Base-by-base conservation (phyloP, 2,888 invertebrate species). In the Ceratothoa steindachneri region DNA sequence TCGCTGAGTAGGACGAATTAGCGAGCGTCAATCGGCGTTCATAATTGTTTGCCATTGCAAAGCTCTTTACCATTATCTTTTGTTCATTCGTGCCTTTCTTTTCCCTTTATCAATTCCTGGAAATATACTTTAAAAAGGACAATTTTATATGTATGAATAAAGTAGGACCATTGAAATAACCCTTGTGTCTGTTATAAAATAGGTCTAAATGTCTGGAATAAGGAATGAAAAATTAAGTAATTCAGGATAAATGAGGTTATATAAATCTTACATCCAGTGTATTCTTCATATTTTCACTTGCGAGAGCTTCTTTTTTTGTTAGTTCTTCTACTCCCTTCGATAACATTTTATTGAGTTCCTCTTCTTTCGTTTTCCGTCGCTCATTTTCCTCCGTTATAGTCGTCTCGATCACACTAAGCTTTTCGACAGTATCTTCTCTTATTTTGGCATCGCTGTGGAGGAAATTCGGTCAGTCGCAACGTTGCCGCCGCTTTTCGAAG, bases 391-490 rank as follows among this genome's bases (percentile, higher is more conserved):
- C 70, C 12, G 53, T 12, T 28, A 81, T 66, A 12, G 77, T 76
- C n/a, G 72, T 72, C 69, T 80, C 77, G 24, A 80, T 77, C 31
- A 72, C 74, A 0, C 60, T 51, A 27, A 80, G 73, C 41, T 78
- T 76, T 24, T 74, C 70, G 1, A 80, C 77, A 0, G 80, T 80
- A 69, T 80, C 80, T 9, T 72, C 71, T 1, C 75, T 69, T 41
- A 81, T 30, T 41, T 81, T 81, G 28, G 67, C 72, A 2, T 80
- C 79, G 30, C 81, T 80, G 71, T 53, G 19, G n/a, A 31, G n/a
- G 29, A 29, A 71, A 30, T 22, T 9, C 28, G n/a, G n/a, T 67
- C 22, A 67, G n/a, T n/a, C n/a, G 19, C 9, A n/a, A 64, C n/a
- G n/a, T n/a, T n/a, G n/a, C n/a, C n/a, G n/a, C n/a, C n/a, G n/a